These are phyloP conservation scores for Atrina japonica DNA, from an alignment of 2,888 invertebrate genomes.

Conservation along the genomic window DNA sequence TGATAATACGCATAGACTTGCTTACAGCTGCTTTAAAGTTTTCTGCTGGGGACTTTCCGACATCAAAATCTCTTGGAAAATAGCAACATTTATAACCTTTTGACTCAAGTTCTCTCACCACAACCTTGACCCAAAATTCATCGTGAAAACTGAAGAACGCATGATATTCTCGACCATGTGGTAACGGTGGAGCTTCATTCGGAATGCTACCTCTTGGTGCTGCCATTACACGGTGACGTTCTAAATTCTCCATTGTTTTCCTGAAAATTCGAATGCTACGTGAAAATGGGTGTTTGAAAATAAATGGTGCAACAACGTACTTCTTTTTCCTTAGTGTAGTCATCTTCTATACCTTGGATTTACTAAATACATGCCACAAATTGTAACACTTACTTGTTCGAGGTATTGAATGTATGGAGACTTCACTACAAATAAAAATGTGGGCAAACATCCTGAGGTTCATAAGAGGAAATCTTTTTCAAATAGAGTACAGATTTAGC, in stretches of 20 bases:
- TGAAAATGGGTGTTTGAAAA: slow-evolving; percentile 12
- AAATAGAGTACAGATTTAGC: no score
- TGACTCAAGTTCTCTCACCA: slow-evolving; percentile 32
- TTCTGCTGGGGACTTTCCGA: slow-evolving; percentile 25
- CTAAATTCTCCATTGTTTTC: slow-evolving; percentile 30
- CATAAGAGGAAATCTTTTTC: no score
- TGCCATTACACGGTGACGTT: slow-evolving; percentile 32
- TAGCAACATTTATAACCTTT: slow-evolving; percentile 40
- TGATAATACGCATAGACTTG: slow-evolving; percentile 29
- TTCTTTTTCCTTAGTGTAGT: slow-evolving; percentile 6
- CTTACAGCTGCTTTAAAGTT: slow-evolving; percentile 32
- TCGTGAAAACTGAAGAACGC: slow-evolving; percentile 41
- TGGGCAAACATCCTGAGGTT: no score
- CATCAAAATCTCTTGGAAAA: slow-evolving; percentile 35
- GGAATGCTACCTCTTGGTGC: slow-evolving; percentile 3
- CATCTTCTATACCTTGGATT: neutral
- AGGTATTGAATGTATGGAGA: no score
- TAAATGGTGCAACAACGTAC: slow-evolving; percentile 2
- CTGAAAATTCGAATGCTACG: slow-evolving; percentile 5
- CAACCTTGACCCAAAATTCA: slow-evolving; percentile 38
- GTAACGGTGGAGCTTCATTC: slow-evolving; percentile 40
- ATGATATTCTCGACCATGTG: slow-evolving; percentile 37
- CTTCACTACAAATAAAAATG: no score
- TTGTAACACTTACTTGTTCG: no score
- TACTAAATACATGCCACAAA: no score